Conservation (phyloP, 2,113 vertebrate genomes). For the Desmodus rotundus region DNA sequence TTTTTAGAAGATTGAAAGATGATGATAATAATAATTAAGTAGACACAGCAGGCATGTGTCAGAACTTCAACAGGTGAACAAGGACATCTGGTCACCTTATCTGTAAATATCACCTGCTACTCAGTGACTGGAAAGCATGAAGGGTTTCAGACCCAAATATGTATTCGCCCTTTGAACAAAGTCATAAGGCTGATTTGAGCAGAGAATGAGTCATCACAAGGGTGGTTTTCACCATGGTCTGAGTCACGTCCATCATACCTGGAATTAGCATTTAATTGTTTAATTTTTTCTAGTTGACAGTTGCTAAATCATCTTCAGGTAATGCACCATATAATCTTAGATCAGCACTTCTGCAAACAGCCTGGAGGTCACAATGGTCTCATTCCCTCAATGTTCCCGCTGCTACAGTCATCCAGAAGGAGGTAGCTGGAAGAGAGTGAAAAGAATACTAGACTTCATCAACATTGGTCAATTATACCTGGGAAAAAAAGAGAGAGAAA, state of each 20-base stretch:
- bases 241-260: background rate
- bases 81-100: background rate
- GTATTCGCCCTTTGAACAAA: background rate
- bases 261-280: background rate
- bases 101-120: background rate
- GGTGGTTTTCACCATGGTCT: background rate
- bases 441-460: background rate
- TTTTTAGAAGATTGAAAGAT: background rate
- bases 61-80: background rate
- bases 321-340: background rate
- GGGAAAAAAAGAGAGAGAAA: background rate
- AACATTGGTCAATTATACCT: background rate
- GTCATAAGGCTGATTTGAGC: background rate
- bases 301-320: background rate
- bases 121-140: background rate
- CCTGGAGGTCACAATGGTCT: background rate
- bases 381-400: background rate
- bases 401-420: background rate
- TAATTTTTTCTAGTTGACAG: background rate
- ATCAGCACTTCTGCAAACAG: background rate
- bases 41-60: rapidly evolving
- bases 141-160: background rate
- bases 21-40: background rate
- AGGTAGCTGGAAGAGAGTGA: background rate
- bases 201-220: background rate